phyloP scores from a whole-genome alignment of 2,888 invertebrate species.

The Julus scandinavius region DNA sequence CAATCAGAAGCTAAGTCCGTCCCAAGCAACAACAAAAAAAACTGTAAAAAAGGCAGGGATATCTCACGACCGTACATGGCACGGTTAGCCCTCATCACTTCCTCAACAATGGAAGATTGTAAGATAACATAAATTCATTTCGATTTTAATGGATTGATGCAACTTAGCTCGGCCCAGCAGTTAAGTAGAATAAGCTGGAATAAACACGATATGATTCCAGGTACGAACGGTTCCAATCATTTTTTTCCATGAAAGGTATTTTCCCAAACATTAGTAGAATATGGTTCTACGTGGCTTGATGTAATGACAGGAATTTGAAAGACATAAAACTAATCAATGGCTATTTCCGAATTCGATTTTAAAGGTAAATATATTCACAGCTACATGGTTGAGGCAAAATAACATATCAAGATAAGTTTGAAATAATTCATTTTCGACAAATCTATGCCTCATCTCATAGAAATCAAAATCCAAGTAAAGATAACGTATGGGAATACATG shows the following conservation, averaged over 20 bases:
- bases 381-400: no score
- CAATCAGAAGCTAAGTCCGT: constrained; percentile 45
- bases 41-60: not conserved
- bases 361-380: no score
- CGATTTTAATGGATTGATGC: not conserved
- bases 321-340: no score
- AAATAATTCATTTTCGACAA: no score
- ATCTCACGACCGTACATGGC: not conserved
- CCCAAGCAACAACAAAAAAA: not conserved
- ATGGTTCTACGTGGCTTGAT: not conserved
- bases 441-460: no score
- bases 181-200: not conserved
- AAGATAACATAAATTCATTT: not conserved
- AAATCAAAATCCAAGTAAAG: no score
- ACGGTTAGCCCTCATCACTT: not conserved
- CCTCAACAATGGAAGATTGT: not conserved
- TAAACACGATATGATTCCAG: not conserved
- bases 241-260: not conserved
- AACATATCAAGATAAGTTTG: no score
- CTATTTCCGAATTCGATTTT: no score
- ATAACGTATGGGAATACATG: no score
- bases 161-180: not conserved
- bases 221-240: not conserved
- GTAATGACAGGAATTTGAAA: no score
- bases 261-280: not conserved